A percentile compares a stretch with the other conserved stretches of the same genome.
Conservation (phyloP, 1,140 invertebrate species). For the Cydia splendana region DNA sequence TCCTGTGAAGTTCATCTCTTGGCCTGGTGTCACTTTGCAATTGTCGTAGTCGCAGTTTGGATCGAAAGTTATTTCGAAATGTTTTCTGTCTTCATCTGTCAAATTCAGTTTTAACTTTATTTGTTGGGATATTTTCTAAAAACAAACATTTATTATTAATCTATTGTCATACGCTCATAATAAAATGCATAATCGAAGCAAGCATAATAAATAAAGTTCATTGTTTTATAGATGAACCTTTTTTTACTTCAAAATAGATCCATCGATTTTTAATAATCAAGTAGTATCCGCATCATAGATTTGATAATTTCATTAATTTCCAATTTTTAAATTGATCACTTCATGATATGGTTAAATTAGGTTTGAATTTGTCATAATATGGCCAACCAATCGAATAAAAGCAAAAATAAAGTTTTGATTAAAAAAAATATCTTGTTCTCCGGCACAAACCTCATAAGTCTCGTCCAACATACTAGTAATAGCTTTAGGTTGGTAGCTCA, state of each 20-base stretch:
- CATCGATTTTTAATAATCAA: too few relatives aligned
- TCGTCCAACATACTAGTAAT: not conserved
- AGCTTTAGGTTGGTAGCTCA: not conserved
- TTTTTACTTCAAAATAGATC: too few relatives aligned
- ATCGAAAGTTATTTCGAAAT: slow-evolving; percentile 20
- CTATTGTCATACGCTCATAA: not conserved
- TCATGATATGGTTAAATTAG: too few relatives aligned
- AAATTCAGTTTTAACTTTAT: slow-evolving; percentile 5
- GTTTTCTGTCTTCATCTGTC: not conserved
- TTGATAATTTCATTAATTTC: too few relatives aligned
- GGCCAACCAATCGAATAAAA: too few relatives aligned
- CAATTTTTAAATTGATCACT: too few relatives aligned
- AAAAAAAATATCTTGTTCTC: not conserved
- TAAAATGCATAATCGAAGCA: too few relatives aligned
- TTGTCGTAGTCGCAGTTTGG: not conserved
- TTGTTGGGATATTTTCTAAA: slow-evolving; percentile 20
- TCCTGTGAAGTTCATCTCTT: slow-evolving; percentile 17
- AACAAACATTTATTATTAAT: not conserved
- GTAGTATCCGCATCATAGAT: too few relatives aligned
- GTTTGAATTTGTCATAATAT: too few relatives aligned
- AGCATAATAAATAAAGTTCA: too few relatives aligned
- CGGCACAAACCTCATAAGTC: slow-evolving; percentile 10
- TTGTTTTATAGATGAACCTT: too few relatives aligned
- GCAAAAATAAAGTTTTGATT: too few relatives aligned
- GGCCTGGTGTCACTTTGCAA: not conserved